Conservation (phyloP, 2,113 vertebrate genomes). For the Sigmodon hispidus region DNA sequence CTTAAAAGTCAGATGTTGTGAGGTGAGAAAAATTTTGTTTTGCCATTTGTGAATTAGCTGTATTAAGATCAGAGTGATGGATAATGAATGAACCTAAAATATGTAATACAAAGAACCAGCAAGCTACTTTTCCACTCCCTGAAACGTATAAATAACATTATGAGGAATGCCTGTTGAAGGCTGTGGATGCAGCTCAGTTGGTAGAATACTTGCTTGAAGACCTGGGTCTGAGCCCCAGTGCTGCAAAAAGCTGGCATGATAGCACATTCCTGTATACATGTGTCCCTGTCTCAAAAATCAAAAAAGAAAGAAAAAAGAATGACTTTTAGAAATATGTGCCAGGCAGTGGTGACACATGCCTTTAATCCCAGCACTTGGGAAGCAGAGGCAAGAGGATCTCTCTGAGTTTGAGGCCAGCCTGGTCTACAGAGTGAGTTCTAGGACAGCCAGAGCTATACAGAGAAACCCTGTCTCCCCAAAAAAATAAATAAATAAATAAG, state of each 20-base stretch:
- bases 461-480: not conserved
- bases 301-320: not conserved
- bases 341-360: not conserved
- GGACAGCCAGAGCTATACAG: not conserved
- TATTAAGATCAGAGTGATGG: conserved; percentile 38
- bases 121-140: not conserved
- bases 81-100: conserved; percentile 29
- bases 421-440: not conserved
- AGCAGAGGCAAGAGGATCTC: not conserved
- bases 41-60: conserved; percentile 14
- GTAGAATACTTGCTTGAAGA: not conserved
- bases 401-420: not conserved
- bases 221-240: not conserved
- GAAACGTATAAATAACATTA: conserved; percentile 20
- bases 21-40: conserved; percentile 6
- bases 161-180: not conserved
- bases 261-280: not conserved
- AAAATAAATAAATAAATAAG: too few relatives aligned
- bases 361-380: not conserved
- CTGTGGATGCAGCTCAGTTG: not conserved
- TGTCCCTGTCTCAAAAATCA: too few relatives aligned
- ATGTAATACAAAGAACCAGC: not conserved
- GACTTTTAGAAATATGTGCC: not conserved
- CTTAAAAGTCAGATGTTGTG: conserved; percentile 12
- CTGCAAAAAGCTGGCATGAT: not conserved